A percentile compares a stretch with the other conserved stretches of the same genome.
Evolutionary conservation across 2,888 invertebrate species (phyloP).

Genomic region (Chaetogeoica ovagalla): DNA sequence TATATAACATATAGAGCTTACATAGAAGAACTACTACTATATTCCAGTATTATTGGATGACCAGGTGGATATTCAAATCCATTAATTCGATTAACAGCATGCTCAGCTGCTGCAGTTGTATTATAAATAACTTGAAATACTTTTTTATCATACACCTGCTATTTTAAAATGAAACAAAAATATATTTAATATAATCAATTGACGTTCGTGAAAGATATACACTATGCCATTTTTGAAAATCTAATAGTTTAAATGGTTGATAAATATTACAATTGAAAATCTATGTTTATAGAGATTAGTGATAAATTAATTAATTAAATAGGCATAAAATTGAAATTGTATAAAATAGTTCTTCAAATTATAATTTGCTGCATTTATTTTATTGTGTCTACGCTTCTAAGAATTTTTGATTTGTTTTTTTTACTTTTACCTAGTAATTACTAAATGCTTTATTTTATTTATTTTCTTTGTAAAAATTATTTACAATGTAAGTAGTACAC

Average conservation of each 20-base stretch:
- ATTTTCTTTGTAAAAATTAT: too few relatives aligned
- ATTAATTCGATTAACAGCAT: slow-evolving; percentile 83
- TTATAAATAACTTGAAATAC: slow-evolving; percentile 63
- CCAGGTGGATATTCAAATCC: slow-evolving; percentile 92
- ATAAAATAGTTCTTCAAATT: background rate
- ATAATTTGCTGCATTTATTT: background rate
- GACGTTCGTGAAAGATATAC: too few relatives aligned
- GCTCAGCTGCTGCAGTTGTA: slow-evolving; percentile 70
- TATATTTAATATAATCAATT: too few relatives aligned
- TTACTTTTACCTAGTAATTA: background rate
- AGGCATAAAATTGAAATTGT: background rate
- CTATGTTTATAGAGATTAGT: background rate
- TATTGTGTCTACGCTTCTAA: background rate
- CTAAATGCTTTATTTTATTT: too few relatives aligned
- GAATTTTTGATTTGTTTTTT: background rate
- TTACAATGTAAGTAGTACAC: background rate
- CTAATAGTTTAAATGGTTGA: background rate
- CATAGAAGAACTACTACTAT: slow-evolving; percentile 27
- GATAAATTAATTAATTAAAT: background rate
- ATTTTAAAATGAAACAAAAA: slow-evolving; percentile 62
- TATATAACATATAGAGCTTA: background rate
- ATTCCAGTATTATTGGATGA: slow-evolving; percentile 59
- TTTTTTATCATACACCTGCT: slow-evolving; percentile 63
- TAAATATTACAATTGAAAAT: background rate
- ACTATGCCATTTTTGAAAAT: too few relatives aligned